Evolutionary conservation across 2,113 vertebrate genomes (phyloP).

Genomic region (Muntiacus reevesi): DNA sequence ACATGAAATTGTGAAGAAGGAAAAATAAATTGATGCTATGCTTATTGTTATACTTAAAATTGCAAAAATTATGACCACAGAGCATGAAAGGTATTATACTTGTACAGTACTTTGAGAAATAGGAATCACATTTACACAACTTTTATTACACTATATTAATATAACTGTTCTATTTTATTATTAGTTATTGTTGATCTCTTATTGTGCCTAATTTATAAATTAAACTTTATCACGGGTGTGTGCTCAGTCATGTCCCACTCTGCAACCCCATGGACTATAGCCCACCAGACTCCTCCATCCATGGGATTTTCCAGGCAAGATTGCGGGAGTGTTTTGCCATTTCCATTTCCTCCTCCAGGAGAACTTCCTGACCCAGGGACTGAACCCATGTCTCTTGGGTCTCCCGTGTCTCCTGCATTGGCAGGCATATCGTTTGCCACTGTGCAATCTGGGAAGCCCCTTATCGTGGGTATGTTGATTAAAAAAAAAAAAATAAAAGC

Average conservation of each 20-base stretch:
- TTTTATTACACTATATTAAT: not conserved
- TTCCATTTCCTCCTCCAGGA: not conserved
- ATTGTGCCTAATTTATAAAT: not conserved
- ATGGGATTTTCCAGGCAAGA: not conserved
- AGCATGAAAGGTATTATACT: not conserved
- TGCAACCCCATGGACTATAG: not conserved
- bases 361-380: not conserved
- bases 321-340: not conserved
- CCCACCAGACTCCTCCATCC: not conserved
- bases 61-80: not conserved
- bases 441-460: not conserved
- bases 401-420: fast-evolving
- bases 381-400: not conserved
- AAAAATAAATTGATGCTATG: not conserved
- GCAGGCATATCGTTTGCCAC: not conserved
- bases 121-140: not conserved
- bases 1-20: not conserved
- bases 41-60: not conserved
- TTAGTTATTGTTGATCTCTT: not conserved
- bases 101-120: too few species aligned
- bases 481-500: not conserved
- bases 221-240: not conserved
- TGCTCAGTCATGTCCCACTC: not conserved
- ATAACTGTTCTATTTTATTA: not conserved
- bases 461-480: not conserved